Evolutionary conservation across 2,888 invertebrate genomes (phyloP), one percentile per base, ranked within the genome.

Genomic region (Zhuqinia jingwanae): DNA sequence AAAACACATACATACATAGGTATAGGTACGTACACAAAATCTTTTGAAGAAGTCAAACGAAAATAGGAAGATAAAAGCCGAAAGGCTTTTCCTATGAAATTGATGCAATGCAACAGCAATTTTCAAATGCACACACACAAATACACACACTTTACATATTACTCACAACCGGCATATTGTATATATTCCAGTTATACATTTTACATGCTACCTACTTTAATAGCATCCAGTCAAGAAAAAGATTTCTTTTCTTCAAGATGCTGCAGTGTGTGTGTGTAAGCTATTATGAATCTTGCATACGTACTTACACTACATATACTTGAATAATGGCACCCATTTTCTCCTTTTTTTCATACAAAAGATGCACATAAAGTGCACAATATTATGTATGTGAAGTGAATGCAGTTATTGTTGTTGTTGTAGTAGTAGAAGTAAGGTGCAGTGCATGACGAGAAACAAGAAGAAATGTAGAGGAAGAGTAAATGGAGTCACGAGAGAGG

Each of bases 331-430:
- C 58, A 42, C 81, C 81, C 81, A 81, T 73, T 79, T 81, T 60
- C 73, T 73, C 56, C 58, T 73, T 81, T 58, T 73, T 45, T 58
- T 45, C 42, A 73, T 60, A 36, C 65, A 30, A 81, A 65, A 20
- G 82, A 83, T 83, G 82, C 82, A 83, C 82, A 73, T 75, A 68
- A 83, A 82, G 82, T 76, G 82, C 82, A 83, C 75, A 76, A 27
- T 56, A 53, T 76, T 56, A 56, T 42, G 75, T 56, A 0, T 76
- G 56, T 76, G 75, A 76, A 76, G 56, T 76, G 75, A 76, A 76
- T 76, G 75, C 75, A 76, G 56, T 56, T 30, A 20, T 20, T 76
- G 27, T 75, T 45, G 20, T 17, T 58, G 15, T 25, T 30, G 53
- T 17, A 13, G 47, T n/a, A n/a, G 45, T 22, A 45, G 3, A 15